A percentile compares a stretch with the other conserved stretches of the same genome.
Evolutionary conservation across 2,113 vertebrate species (phyloP).

Genomic region (Syrrhaptes paradoxus): DNA sequence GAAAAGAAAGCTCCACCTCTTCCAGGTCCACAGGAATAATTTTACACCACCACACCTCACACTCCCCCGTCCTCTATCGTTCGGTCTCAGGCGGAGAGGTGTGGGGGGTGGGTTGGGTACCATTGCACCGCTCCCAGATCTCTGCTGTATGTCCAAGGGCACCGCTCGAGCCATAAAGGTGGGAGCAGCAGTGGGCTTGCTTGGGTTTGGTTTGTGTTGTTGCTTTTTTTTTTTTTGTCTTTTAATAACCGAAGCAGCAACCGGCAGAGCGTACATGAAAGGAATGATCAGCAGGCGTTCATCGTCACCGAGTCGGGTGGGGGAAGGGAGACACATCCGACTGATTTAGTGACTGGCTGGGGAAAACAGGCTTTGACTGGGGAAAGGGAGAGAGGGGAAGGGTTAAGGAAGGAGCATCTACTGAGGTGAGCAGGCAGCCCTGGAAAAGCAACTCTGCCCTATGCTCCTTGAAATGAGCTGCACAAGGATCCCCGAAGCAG

Average conservation of each 20-base stretch:
- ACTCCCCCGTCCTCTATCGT: background rate
- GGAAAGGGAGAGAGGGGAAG: background rate
- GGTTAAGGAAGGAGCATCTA: background rate
- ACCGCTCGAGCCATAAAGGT: accelerated
- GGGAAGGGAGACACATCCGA: background rate
- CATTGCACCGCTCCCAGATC: background rate
- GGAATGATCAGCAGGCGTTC: background rate
- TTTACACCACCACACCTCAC: background rate
- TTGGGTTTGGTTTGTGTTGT: background rate
- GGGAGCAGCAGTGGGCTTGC: background rate
- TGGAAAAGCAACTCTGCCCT: background rate
- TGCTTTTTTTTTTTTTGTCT: background rate
- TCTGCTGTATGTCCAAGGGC: background rate
- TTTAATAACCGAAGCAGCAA: background rate
- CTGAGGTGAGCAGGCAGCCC: background rate
- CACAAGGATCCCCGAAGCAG: background rate
- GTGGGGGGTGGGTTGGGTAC: background rate
- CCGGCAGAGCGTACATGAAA: background rate
- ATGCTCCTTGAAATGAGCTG: accelerated
- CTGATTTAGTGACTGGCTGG: background rate
- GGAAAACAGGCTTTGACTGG: background rate
- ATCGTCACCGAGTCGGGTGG: background rate
- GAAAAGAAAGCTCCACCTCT: background rate
- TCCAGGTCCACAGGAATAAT: background rate
- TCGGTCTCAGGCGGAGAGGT: background rate